Conservation (phyloP, 1,140 invertebrate genomes). For the Pomacea maculata region DNA sequence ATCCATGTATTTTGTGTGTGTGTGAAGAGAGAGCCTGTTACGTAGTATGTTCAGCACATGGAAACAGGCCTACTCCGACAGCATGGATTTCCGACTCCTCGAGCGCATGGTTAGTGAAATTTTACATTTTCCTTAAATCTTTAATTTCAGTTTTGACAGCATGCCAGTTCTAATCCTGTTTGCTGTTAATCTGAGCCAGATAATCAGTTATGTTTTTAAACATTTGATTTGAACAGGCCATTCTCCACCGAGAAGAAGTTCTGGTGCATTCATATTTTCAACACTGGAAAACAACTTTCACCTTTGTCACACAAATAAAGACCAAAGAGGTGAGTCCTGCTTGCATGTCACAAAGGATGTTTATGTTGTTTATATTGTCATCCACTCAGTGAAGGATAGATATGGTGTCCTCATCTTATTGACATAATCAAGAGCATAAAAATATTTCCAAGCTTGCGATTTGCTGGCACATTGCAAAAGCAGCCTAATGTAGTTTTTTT, state of each 20-base stretch:
- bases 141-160: neutral
- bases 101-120: constrained; percentile 46
- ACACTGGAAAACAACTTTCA: constrained; percentile 10
- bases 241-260: constrained; percentile 23
- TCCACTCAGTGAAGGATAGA: no score
- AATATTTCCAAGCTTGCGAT: no score
- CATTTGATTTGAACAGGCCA: constrained; percentile 35
- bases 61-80: constrained; percentile 39
- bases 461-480: no score
- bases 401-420: no score
- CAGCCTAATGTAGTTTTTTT: no score
- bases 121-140: neutral
- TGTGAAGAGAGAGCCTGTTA: constrained; percentile 45
- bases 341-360: neutral
- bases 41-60: constrained; percentile 48
- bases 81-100: constrained; percentile 47
- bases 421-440: no score
- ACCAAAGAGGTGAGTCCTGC: constrained; percentile 1
- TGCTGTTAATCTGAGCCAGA: neutral
- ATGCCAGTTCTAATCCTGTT: neutral
- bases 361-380: neutral
- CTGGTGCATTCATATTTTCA: constrained; percentile 12
- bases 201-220: neutral
- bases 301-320: neutral
- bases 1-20: neutral